Evolutionary conservation across 1,140 invertebrate genomes (phyloP).

Genomic region (Doryteuthis pealeii): DNA sequence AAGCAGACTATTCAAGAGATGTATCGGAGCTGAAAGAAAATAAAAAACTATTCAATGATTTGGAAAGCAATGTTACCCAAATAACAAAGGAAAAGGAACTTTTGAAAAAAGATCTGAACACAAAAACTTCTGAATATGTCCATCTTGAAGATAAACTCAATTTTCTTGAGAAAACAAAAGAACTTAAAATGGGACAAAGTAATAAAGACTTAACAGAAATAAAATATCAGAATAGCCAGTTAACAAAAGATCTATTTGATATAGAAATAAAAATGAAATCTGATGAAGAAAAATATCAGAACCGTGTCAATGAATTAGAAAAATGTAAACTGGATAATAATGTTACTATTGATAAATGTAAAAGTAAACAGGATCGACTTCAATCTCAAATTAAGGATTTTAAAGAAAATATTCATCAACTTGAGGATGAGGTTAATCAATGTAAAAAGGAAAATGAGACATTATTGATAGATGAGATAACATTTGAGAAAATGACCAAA

Average conservation of each 20-base stretch:
- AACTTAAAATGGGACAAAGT: background rate
- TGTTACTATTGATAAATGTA: background rate
- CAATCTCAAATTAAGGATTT: background rate
- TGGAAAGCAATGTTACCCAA: background rate
- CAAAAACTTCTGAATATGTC: too few relatives aligned
- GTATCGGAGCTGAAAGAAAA: background rate
- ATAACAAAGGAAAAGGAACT: background rate
- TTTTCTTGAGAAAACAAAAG: background rate
- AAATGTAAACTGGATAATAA: background rate
- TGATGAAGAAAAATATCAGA: background rate
- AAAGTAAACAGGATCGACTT: background rate
- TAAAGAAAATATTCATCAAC: background rate
- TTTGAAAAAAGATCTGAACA: background rate
- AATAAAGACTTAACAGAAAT: background rate
- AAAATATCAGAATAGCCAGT: background rate
- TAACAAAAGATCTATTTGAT: background rate
- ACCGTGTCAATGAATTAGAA: background rate
- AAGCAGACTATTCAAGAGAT: background rate
- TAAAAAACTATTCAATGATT: background rate
- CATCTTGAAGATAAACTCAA: background rate
- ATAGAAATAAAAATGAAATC: background rate
- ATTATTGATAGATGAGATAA: background rate
- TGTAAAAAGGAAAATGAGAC: background rate
- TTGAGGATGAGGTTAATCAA: background rate
- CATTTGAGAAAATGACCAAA: conserved; percentile 18